phyloP scores from a whole-genome alignment of 2,797 vertebrate species.

The Pempheris klunzingeri region DNA sequence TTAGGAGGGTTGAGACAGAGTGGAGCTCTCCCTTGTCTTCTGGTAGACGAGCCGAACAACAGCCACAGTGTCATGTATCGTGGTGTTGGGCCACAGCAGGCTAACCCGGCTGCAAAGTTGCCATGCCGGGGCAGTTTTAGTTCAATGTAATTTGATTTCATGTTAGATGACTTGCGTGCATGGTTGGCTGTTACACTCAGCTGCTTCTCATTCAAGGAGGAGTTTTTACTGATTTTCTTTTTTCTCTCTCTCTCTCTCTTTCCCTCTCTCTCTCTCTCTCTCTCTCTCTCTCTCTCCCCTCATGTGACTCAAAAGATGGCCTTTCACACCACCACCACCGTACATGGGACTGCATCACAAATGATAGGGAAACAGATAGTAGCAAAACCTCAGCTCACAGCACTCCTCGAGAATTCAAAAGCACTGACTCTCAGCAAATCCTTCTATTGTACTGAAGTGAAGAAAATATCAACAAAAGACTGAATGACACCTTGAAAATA shows the following conservation, averaged over 20 bases:
- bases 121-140: constrained; percentile 77
- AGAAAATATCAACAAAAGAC: constrained; percentile 18
- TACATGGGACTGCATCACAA: constrained; percentile 62
- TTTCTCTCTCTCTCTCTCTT: too few species aligned
- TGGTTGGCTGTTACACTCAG: constrained; percentile 73
- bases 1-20: constrained; percentile 71
- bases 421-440: constrained; percentile 1
- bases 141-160: constrained; percentile 81
- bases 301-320: constrained; percentile 63
- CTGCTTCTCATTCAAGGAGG: constrained; percentile 70
- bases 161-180: constrained; percentile 77
- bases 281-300: constrained; percentile 30
- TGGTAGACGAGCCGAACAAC: constrained; percentile 70
- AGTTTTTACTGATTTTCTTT: constrained; percentile 64
- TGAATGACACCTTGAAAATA: constrained; percentile 2
- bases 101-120: constrained; percentile 74
- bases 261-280: constrained; percentile 32
- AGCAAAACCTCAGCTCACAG: constrained; percentile 22
- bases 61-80: constrained; percentile 77
- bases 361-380: constrained; percentile 43
- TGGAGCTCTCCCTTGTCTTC: constrained; percentile 76
- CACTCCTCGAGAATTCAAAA: constrained; percentile 13
- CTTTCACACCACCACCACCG: constrained; percentile 64
- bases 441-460: neutral
- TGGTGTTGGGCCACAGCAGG: constrained; percentile 68